Base-by-base conservation (phyloP, 2,113 vertebrate genomes). In the Ginglymostoma cirratum region DNA sequence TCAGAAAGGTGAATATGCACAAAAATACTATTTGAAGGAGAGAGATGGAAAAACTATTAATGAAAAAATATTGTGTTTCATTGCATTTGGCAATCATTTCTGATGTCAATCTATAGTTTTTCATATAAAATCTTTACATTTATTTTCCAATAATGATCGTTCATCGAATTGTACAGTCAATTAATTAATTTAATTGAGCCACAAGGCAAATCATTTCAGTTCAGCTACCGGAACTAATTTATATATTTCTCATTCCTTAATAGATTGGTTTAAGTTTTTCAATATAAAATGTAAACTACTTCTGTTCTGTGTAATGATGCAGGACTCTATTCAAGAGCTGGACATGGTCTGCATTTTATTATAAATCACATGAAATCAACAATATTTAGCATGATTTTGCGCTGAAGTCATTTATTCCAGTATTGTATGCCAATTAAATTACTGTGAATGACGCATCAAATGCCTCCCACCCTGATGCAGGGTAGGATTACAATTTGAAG, bases 281-380 rank as follows among this genome's bases (percentile, higher is more conserved):
- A 98, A 98, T 98, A 52, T 70, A 98, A 98, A 98, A 98, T 98
- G 98, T 97, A 98, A 98, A 98, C 94, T 12, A 30, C 94, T 95
- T 45, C 24, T 95, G 94, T 52, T 72, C 67, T 48, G 8, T 45
- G 24, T 48, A 48, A 24, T 69, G 94, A 52, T 95, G 67, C 94
- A 72, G 52, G 30, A 90, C 52, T 48, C 45, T 34, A 17, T 24
- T 90, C 87, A 90, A 30, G 67, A 48, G 10, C 42, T 76, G 42
- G 67, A 27, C 69, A 52, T 95, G 66, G 48, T 95, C 69, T 76
- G 45, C 70, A 98, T 98, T 98, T 98, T 98, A 99, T 99, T 99
- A 99, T 99, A 98, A 99, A 98, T 45, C 99, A 99, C 99, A 99
- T 98, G 98, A 98, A 98, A 99, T 99, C 98, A 99, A 99, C 98